Percentiles rank a stretch among this genome's conserved stretches.
Conservation (phyloP, 2,113 vertebrate species). For the Larimichthys crocea region DNA sequence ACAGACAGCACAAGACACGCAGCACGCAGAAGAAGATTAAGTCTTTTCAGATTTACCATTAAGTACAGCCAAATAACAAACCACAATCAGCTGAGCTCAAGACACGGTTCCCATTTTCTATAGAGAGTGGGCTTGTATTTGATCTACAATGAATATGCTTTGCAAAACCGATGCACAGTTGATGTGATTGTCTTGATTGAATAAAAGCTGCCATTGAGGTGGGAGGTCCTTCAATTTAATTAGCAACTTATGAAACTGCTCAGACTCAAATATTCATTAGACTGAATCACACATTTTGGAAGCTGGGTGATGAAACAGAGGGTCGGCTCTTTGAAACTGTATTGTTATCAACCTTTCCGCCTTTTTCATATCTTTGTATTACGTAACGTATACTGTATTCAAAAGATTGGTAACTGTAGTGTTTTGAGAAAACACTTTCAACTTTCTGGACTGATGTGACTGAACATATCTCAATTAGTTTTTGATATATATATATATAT, state of each 20-base stretch:
- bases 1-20: constrained; percentile 16
- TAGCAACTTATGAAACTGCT: constrained; percentile 41
- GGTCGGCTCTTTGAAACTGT: constrained; percentile 37
- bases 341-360: background rate
- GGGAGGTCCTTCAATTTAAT: constrained; percentile 64
- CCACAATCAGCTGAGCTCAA: constrained; percentile 2
- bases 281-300: background rate
- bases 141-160: constrained; percentile 43
- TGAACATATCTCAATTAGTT: background rate
- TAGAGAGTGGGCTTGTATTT: constrained; percentile 48
- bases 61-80: constrained; percentile 17
- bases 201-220: constrained; percentile 35
- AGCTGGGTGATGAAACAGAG: constrained; percentile 30
- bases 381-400: background rate
- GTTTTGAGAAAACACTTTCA: background rate
- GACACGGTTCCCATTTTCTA: constrained; percentile 18
- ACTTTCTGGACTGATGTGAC: background rate
- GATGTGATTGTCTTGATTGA: constrained; percentile 47
- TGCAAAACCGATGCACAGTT: constrained; percentile 8
- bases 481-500: too few relatives aligned
- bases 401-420: background rate
- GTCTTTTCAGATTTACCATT: constrained; percentile 27
- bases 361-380: background rate
- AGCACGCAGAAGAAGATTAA: background rate
- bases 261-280: constrained; percentile 37